phyloP scores from a whole-genome alignment of 1,140 invertebrate species.

The Ceratina calcarata region DNA sequence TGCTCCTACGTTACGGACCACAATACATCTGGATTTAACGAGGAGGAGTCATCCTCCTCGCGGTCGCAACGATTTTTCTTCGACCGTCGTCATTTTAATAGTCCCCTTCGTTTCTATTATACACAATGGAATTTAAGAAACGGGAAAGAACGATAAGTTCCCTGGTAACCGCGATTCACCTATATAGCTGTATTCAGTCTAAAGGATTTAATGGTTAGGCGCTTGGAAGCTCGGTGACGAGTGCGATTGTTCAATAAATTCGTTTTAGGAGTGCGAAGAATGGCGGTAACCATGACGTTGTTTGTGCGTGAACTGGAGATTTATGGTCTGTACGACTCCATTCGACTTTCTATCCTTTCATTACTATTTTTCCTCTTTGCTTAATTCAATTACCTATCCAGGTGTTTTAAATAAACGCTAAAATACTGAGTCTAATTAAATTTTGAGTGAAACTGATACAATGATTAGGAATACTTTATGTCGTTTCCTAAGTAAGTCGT shows the following conservation, averaged over 20 bases:
- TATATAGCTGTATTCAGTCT: background rate
- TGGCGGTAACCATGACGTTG: background rate
- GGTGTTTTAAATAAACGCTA: too few species aligned
- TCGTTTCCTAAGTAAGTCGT: too few species aligned
- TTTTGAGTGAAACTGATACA: too few species aligned
- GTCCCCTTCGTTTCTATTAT: background rate
- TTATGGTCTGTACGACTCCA: background rate
- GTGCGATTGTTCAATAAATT: background rate
- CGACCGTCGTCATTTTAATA: constrained; percentile 34
- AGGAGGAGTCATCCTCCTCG: constrained; percentile 19
- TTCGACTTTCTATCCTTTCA: too few species aligned
- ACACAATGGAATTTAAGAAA: constrained; percentile 8
- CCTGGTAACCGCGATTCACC: background rate
- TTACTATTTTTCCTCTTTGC: too few species aligned
- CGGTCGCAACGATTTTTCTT: constrained; percentile 26
- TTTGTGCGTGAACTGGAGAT: background rate
- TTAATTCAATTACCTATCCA: too few species aligned
- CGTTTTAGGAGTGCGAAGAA: background rate
- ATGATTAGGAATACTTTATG: too few species aligned
- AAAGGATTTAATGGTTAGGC: background rate
- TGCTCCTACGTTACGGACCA: constrained; percentile 19
- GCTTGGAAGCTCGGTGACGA: background rate
- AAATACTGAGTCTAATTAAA: too few species aligned
- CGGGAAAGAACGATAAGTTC: background rate
- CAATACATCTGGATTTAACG: constrained; percentile 42